Percentiles rank a stretch among this genome's conserved stretches.
phyloP scores from a whole-genome alignment of 2,797 vertebrate species.

The Sebastes hubbsi region DNA sequence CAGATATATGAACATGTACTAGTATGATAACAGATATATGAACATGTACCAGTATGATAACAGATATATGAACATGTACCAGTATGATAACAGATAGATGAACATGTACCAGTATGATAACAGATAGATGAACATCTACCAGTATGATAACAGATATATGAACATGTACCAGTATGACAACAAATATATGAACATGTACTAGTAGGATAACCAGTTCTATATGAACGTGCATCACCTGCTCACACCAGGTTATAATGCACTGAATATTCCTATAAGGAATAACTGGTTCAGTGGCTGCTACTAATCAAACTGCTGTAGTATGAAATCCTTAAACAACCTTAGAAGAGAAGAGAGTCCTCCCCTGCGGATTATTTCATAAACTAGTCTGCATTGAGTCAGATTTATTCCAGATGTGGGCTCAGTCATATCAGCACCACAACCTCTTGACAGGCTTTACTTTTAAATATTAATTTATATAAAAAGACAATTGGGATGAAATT shows the following conservation, averaged over 20 bases:
- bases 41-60: too few species aligned
- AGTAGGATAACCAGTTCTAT: background rate
- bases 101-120: too few species aligned
- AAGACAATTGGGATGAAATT: constrained; percentile 24
- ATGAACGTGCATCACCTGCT: background rate
- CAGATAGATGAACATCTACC: too few species aligned
- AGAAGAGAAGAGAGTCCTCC: background rate
- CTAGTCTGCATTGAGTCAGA: constrained; percentile 3
- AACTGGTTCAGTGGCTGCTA: background rate
- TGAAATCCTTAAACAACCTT: too few species aligned
- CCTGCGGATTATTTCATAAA: constrained; percentile 2
- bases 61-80: too few species aligned
- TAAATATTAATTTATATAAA: constrained; percentile 32
- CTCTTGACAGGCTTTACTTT: background rate
- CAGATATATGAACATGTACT: too few species aligned
- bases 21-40: too few species aligned
- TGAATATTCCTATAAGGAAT: background rate
- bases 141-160: too few species aligned
- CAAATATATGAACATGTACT: too few species aligned
- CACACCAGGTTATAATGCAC: background rate
- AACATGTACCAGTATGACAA: too few species aligned
- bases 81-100: too few species aligned
- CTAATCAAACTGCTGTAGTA: background rate
- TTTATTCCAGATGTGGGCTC: constrained; percentile 12
- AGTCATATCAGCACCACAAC: constrained; percentile 2